These are phyloP conservation scores for Zaprionus ornatus DNA, from an alignment of 1,140 invertebrate genomes.

Conservation along the genomic window DNA sequence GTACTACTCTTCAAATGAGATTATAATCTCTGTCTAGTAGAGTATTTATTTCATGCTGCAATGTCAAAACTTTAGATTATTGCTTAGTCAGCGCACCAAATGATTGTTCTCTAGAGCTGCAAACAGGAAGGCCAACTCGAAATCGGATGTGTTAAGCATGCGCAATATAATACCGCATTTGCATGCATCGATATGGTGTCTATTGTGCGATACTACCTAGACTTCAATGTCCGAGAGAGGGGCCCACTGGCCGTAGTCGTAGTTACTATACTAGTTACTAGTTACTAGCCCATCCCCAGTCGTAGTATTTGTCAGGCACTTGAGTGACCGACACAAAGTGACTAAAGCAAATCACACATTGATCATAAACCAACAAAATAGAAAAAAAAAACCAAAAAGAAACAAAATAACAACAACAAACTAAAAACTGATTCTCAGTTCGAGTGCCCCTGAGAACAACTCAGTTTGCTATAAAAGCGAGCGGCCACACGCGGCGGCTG, in stretches of 20 bases:
- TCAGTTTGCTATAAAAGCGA: constrained; percentile 59
- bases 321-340: constrained; percentile 25
- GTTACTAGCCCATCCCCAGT: constrained; percentile 1
- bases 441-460: constrained; percentile 31
- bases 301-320: constrained; percentile 61
- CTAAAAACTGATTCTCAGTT: constrained; percentile 18
- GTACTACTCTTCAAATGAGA: neutral
- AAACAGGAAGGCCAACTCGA: constrained; percentile 29
- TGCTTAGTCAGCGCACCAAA: constrained; percentile 35
- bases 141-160: constrained; percentile 12
- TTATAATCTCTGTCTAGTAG: neutral
- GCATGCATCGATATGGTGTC: constrained; percentile 22
- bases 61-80: constrained; percentile 13
- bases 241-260: too few species aligned
- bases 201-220: constrained; percentile 7
- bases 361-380: constrained; percentile 52
- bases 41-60: neutral
- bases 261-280: neutral
- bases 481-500: constrained; percentile 37
- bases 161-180: constrained; percentile 31
- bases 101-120: constrained; percentile 20
- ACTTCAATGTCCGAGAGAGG: constrained; percentile 3
- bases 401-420: constrained; percentile 2
- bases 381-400: constrained; percentile 8
- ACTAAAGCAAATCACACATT: constrained; percentile 46